Percentiles rank a stretch among this genome's conserved stretches.
Evolutionary conservation across 2,113 vertebrate genomes (phyloP).

Genomic region (Silurus asotus): DNA sequence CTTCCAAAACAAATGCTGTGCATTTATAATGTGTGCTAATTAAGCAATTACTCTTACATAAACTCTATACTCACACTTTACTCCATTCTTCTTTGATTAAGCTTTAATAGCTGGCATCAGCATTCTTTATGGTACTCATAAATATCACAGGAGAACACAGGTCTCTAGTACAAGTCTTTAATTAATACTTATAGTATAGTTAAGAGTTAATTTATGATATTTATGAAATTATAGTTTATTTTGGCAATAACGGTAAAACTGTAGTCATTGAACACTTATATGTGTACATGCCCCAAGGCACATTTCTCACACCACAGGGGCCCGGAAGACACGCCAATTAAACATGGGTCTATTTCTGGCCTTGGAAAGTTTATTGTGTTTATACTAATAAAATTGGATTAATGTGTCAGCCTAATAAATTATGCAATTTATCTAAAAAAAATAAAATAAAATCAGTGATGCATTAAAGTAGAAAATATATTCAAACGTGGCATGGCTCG

Average conservation of each 20-base stretch:
- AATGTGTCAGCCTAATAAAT: not conserved
- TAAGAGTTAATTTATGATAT: not conserved
- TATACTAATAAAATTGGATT: not conserved
- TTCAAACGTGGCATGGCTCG: not conserved
- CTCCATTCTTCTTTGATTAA: not conserved
- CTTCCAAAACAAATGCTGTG: conserved; percentile 5
- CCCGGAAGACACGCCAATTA: not conserved
- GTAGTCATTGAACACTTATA: not conserved
- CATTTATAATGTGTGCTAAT: conserved; percentile 15
- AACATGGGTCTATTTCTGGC: not conserved
- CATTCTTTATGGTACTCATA: not conserved
- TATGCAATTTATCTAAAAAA: no score
- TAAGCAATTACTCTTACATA: conserved; percentile 25
- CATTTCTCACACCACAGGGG: not conserved
- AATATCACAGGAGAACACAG: not conserved
- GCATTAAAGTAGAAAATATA: not conserved
- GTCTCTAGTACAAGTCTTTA: not conserved
- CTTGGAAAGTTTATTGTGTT: conserved; percentile 10
- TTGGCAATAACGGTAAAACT: no score
- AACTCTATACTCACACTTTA: not conserved
- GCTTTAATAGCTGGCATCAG: not conserved
- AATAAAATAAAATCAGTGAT: conserved; percentile 5
- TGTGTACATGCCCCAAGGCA: no score
- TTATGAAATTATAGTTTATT: not conserved
- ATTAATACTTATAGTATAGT: not conserved